Evolutionary conservation across 2,888 invertebrate species (phyloP), one percentile per base, ranked within the genome.

Genomic region (Eutolmus rufibarbis): DNA sequence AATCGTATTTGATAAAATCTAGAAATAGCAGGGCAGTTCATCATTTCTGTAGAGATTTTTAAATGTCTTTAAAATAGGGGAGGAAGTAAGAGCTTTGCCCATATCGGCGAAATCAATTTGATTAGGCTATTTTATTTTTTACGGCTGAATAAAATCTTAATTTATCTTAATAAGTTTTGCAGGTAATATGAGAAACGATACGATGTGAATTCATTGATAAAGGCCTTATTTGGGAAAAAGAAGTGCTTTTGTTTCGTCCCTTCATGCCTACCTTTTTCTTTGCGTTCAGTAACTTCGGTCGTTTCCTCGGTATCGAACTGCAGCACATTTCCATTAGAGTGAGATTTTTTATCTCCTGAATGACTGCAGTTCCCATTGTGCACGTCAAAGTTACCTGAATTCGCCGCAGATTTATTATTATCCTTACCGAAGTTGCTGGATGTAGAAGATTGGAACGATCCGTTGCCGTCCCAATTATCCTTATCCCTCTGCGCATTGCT

Each of bases 281-380:
- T 84, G 5, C 91, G 91, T 88, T 92, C 92, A 57, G 90, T 90
- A 86, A 91, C 90, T 88, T 92, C 92, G 82, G 90, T 90, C 74
- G 90, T 89, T 79, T 92, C 92, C 57, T 92, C 92, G 51, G 89
- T 88, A 85, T 92, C 92, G 87, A 90, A 90, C 87, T 92, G 91
- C 84, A 90, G 89, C 5, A 91, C 90, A 89, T 90, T 92, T 78
- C 92, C 92, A 90, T 92, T 92, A 31, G 85, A 87, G 40, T 88
- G 88, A 34, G 90, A 89, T 88, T 91, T 89, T 28, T 23, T 78
- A 14, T 86, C 77, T 28, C 31, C n/a, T 8, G 37, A 12, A 66
- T 57, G 66, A 86, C 40, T 9, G 9, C 56, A 40, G 28, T 57
- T 77, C n/a, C 57, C 66, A 86, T 78, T 86, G 56, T 78, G 78